Percentiles rank a stretch among this genome's conserved stretches.
phyloP scores from a whole-genome alignment of 2,888 invertebrate genomes.

The Nymphalis c-album region DNA sequence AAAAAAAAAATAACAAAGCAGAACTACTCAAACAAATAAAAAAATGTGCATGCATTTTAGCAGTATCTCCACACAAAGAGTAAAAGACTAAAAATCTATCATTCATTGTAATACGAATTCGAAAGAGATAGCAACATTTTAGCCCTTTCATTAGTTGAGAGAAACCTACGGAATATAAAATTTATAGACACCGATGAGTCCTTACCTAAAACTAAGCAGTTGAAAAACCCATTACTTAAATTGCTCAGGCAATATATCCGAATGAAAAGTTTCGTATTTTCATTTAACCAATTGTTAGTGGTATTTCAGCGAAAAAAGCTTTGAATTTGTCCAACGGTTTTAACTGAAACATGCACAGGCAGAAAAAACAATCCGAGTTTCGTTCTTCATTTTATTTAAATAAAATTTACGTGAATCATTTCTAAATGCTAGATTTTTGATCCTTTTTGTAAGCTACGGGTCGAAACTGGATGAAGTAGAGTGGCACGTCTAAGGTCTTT shows the following conservation, averaged over 20 bases:
- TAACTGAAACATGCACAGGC: constrained; percentile 3
- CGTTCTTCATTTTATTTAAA: constrained; percentile 1
- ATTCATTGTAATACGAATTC: no score
- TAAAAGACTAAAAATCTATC: no score
- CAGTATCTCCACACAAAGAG: no score
- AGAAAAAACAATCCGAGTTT: constrained; percentile 7
- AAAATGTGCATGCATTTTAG: no score
- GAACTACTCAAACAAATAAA: no score
- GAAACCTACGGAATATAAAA: no score
- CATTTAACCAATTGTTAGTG: constrained; percentile 9
- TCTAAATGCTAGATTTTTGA: background rate
- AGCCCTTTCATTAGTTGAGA: no score
- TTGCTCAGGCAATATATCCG: constrained; percentile 11
- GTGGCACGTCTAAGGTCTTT: no score
- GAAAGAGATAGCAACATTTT: no score
- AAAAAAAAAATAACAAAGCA: no score
- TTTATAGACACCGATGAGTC: no score
- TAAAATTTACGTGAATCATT: background rate
- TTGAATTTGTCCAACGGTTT: constrained; percentile 4
- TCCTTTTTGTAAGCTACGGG: background rate
- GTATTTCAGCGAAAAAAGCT: constrained; percentile 1
- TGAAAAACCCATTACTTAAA: background rate
- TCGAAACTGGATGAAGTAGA: no score
- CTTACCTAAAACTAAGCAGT: background rate
- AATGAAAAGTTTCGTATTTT: constrained; percentile 16